Percentiles rank a stretch among this genome's conserved stretches.
Evolutionary conservation across 2,888 invertebrate species (phyloP).

Genomic region (Hecatera dysodea): DNA sequence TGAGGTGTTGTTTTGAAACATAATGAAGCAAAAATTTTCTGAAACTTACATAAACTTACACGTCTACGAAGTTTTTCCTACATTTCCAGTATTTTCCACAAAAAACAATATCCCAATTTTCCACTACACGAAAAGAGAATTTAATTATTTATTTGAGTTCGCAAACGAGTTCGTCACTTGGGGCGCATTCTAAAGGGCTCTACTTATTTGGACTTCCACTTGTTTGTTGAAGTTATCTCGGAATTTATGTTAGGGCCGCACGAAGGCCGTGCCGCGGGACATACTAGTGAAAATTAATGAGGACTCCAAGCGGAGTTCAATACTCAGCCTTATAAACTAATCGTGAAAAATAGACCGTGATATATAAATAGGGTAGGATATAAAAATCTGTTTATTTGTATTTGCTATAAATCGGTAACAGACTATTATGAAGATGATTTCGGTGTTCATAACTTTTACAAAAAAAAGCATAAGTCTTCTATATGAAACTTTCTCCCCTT

Average conservation of each 20-base stretch:
- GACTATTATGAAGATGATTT: background rate
- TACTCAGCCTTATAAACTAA: slow-evolving; percentile 70
- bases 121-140: slow-evolving; percentile 60
- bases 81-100: slow-evolving; percentile 1
- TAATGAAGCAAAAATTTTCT: background rate
- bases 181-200: slow-evolving; percentile 83
- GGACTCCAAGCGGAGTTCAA: slow-evolving; percentile 73
- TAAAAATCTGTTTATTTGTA: slow-evolving; percentile 9
- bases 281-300: slow-evolving; percentile 87
- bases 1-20: background rate
- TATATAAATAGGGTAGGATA: slow-evolving; percentile 8
- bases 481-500: no score
- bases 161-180: slow-evolving; percentile 80
- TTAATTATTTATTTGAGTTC: slow-evolving; percentile 76
- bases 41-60: background rate
- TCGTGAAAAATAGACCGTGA: slow-evolving; percentile 66
- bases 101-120: slow-evolving; percentile 51
- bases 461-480: no score
- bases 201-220: slow-evolving; percentile 85
- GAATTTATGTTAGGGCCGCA: slow-evolving; percentile 86
- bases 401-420: background rate
- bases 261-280: slow-evolving; percentile 80
- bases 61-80: background rate
- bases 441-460: background rate
- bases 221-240: slow-evolving; percentile 86